Evolutionary conservation across 2,888 invertebrate genomes (phyloP).

Genomic region (Alitta virens): DNA sequence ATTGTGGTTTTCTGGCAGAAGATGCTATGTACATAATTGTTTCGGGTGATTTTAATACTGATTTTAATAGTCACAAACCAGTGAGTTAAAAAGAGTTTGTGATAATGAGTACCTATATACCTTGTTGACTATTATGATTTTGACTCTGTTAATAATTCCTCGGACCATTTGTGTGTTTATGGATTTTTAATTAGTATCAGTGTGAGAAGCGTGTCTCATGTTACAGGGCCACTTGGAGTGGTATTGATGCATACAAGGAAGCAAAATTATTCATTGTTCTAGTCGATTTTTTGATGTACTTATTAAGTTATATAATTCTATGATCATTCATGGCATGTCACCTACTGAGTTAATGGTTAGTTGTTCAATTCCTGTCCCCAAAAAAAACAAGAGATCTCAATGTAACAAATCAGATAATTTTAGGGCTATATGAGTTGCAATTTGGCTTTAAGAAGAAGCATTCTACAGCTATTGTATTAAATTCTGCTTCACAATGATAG

Average conservation of each 20-base stretch:
- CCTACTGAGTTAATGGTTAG: neutral
- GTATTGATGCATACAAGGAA: neutral
- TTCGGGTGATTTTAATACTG: neutral
- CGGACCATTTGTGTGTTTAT: neutral
- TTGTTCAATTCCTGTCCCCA: neutral
- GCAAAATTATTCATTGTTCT: neutral
- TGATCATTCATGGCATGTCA: neutral
- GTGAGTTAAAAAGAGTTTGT: neutral
- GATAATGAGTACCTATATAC: neutral
- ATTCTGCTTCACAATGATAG: too few relatives aligned
- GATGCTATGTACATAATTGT: neutral
- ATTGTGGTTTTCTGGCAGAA: neutral
- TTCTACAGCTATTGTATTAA: neutral
- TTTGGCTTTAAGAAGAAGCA: constrained; percentile 2
- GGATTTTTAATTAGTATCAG: neutral
- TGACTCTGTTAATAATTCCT: neutral
- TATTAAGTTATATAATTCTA: neutral
- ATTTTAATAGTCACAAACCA: neutral
- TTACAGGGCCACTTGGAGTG: neutral
- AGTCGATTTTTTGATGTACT: neutral
- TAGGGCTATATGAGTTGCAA: neutral
- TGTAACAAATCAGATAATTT: neutral
- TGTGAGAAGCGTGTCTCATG: neutral
- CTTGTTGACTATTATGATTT: neutral
- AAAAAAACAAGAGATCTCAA: neutral